A percentile compares a stretch with the other conserved stretches of the same genome.
Evolutionary conservation across 37 sponge, comb jelly and placozoan species (phyloP).

Genomic region (Mnemiopsis leidyi): DNA sequence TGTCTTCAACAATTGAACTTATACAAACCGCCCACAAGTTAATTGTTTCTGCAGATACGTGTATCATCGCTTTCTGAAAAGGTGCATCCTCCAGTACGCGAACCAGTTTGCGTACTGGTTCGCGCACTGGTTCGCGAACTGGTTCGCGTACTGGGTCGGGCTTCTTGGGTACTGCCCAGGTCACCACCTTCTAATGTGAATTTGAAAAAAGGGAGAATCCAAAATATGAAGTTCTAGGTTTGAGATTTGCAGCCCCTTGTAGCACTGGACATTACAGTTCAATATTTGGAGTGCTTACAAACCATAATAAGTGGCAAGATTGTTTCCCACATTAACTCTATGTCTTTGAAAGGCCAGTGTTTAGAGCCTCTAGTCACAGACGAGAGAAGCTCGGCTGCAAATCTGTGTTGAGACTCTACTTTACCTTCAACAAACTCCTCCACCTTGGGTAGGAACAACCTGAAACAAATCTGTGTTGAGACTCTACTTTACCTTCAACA

Average conservation of each 20-base stretch:
- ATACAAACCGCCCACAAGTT: constrained; percentile 55
- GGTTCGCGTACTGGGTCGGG: too few species aligned
- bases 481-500: too few species aligned
- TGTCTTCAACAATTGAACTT: constrained; percentile 45
- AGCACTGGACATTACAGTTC: neutral
- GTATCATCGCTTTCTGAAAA: constrained; percentile 34
- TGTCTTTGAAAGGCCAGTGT: constrained; percentile 73
- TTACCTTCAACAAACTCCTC: constrained; percentile 43
- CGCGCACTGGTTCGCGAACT: too few species aligned
- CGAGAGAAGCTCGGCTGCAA: constrained; percentile 79
- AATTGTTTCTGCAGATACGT: constrained; percentile 12
- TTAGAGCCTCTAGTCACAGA: constrained; percentile 78
- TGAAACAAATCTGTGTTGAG: too few species aligned
- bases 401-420: constrained; percentile 81
- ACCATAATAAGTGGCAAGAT: constrained; percentile 65
- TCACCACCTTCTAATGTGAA: too few species aligned
- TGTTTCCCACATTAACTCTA: constrained; percentile 43
- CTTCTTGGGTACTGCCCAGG: too few species aligned
- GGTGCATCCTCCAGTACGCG: too few species aligned
- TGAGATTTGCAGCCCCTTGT: neutral
- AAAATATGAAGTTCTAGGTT: neutral
- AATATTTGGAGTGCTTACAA: constrained; percentile 67
- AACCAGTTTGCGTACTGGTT: too few species aligned
- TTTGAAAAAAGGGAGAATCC: neutral
- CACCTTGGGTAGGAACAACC: constrained; percentile 46